Evolutionary conservation across 2,797 vertebrate species (phyloP), one percentile per base, ranked within the genome.

Genomic region (Glyptemys insculpta): DNA sequence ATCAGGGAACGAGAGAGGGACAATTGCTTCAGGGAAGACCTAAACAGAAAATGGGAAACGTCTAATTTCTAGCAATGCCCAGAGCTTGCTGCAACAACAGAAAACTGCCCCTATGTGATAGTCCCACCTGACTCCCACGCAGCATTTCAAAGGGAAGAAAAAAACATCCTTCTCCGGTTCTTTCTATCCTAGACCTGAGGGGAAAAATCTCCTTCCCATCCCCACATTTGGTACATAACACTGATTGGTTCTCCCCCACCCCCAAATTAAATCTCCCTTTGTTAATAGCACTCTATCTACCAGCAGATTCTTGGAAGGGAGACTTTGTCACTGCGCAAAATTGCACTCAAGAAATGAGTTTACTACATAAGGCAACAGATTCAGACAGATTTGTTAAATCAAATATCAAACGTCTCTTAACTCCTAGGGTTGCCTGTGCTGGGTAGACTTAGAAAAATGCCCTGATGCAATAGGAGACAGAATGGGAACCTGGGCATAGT

Each of bases 281-380:
- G n/a, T n/a, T n/a, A n/a, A n/a, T n/a, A n/a, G n/a, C n/a, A 4
- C 6, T 21, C 37, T 74, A 72, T 34, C 81, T 81, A 84, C 7
- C 44, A 53, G 74, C 12, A 1, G 5, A 18, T 54, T 79, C 29
- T 52, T 68, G 5, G 44, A 18, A 41, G 15, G 5, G 41, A 68
- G 85, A 72, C 18, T 37, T 25, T 74, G 72, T 7, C 53, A 2
- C 34, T 52, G 29, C 34, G 83, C 21, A 10, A 16, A 72, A 72
- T 23, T 37, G n/a, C 65, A 72, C 19, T 65, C 29, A 15, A 3
- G 2, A 52, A 57, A 12, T 27, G 31, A 7, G 16, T 2, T 23
- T 44, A 59, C 34, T 47, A 44, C 49, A 1, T 0, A 0, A 56
- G 29, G 37, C 29, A 90, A 59, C 0, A 12, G 6, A 57, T 15